Base-by-base conservation (phyloP, 37 sponge, comb jelly and placozoan genomes). In the Geodia barretti region DNA sequence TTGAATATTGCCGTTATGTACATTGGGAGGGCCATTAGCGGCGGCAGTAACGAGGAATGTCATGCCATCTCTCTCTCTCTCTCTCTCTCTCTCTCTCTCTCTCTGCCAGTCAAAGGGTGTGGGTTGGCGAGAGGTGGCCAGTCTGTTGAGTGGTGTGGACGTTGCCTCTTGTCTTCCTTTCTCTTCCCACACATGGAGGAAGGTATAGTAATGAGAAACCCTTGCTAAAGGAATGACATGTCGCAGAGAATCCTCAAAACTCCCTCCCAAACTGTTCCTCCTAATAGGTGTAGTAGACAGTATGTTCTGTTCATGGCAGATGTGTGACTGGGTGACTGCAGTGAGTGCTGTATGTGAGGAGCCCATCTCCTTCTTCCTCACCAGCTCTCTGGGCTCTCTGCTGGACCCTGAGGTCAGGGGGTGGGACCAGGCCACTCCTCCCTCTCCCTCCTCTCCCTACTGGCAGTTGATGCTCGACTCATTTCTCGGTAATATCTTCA, bases 131-230 rank as follows among this genome's bases (percentile, higher is more conserved):
- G 93, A 93, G 19, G 61, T 86, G n/a, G 62, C 83, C 30, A 38
- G n/a, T 23, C 77, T 85, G 30, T 43, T 93, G 33, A 83, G 93
- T 11, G 30, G 62, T 31, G 81, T 93, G 29, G 68, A 73, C 19
- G 41, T 54, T 43, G 63, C 62, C 29, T 86, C 85, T 24, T 89
- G 93, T 79, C 74, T 93, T 8, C 34, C 74, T 33, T 81, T 70
- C 60, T 75, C 70, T 11, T 82, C 89, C 8, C 26, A n/a, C 26
- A 34, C 77, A 39, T 93, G 93, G 93, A 75, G 60, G 14, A 62
- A 83, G 87, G 88, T 86, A 71, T 36, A 30, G 63, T 1, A 38
- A 38, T 40, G 63, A 21, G 5, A 71, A 4, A 42, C 47, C 4
- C n/a, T n/a, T n/a, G n/a, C n/a, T n/a, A n/a, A n/a, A n/a, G n/a